Base-by-base conservation (phyloP, 2,888 invertebrate genomes). In the Drosophila borborema region DNA sequence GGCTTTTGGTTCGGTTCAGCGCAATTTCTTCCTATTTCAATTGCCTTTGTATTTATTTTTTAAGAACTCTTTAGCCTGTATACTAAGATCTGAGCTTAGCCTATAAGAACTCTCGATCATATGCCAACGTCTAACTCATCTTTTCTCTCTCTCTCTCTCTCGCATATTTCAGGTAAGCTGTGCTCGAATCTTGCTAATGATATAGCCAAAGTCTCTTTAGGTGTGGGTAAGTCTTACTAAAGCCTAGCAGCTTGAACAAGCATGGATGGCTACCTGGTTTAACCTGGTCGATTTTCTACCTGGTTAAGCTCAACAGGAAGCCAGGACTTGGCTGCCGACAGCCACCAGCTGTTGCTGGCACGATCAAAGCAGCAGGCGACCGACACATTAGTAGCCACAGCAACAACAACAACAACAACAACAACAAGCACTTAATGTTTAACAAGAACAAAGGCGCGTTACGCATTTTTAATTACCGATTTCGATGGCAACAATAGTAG, bases 401-500 rank as follows among this genome's bases (percentile, higher is more conserved):
- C 46, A 10, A 18, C 41, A 41, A 41, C 49, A 60, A 23, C 41
- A 41, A 41, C 49, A 60, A 23, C 40, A 46, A 34, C 48, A 64
- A 51, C 60, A 63, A 68, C 16, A 40, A 41, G 46, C 43, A 55
- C 61, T 72, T 49, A 49, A 51, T 59, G 64, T 43, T 49, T 16
- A 51, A 74, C 63, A 75, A 77, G 80, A 80, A 84, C 72, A 85
- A 80, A 86, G 74, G 54, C 74, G 82, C 77, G 71, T 82, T 89
- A 90, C 90, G 87, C 86, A 90, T 86, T 90, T 86, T 90, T 89
- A 90, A 90, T 90, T 82, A 74, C 77, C 77, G 74, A 64, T 83
- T 75, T 77, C 76, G 76, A 73, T 64, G 72, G 66, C 63, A 65
- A 61, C 60, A 58, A 62, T 28, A 45, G 31, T 40, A 53, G 40